These are phyloP conservation scores for Ctenosaura bakeri DNA, from an alignment of 2,797 vertebrate genomes.

Conservation along the genomic window DNA sequence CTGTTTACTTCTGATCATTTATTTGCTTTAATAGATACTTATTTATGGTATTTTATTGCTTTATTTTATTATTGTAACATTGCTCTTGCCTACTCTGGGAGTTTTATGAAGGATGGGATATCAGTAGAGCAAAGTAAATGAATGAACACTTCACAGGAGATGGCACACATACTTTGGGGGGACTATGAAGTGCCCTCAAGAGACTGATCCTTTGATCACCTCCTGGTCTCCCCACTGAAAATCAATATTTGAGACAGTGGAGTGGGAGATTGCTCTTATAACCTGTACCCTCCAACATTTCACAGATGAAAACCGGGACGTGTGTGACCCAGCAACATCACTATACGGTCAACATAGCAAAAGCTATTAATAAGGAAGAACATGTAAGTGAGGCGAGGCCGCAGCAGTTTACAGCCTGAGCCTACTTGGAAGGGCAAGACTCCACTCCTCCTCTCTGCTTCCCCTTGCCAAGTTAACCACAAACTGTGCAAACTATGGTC, in stretches of 20 bases:
- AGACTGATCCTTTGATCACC: not conserved
- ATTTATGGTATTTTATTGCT: not conserved
- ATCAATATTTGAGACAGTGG: constrained; percentile 50
- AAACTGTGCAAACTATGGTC: no score
- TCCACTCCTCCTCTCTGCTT: not conserved
- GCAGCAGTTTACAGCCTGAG: no score
- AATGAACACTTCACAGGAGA: not conserved
- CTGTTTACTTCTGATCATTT: not conserved
- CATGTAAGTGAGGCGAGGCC: no score
- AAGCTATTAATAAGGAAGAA: no score
- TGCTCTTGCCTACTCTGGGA: not conserved
- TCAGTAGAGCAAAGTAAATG: not conserved
- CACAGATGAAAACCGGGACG: no score
- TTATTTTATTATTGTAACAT: not conserved
- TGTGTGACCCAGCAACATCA: no score
- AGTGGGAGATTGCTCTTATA: not conserved
- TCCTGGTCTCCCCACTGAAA: not conserved
- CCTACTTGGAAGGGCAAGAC: not conserved
- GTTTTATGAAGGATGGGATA: not conserved
- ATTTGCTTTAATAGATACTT: not conserved
- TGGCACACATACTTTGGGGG: not conserved
- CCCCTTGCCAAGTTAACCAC: no score
- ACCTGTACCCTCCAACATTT: no score
- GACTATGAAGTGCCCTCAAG: not conserved
- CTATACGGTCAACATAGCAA: no score